Evolutionary conservation across 2,888 invertebrate genomes (phyloP), one percentile per base, ranked within the genome.

Genomic region (Anticlea derivata): DNA sequence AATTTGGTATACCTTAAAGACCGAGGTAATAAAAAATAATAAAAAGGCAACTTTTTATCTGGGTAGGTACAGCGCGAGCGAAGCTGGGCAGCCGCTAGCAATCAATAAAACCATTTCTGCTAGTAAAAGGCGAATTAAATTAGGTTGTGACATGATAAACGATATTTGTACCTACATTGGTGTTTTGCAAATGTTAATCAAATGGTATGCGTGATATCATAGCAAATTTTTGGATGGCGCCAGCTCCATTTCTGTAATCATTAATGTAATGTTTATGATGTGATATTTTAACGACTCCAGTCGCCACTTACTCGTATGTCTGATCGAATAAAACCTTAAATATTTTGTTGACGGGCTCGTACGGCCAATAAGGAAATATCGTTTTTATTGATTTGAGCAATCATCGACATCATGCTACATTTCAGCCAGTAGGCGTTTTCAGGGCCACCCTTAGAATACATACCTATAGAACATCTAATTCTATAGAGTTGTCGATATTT

Each of bases 131-230:
- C 7, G 12, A 17, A 38, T 38, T 17, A 27, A 38, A 38, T 27
- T 27, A 38, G 27, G 7, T 12, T 37, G 24, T 12, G 12, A 22
- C 31, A 17, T 5, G 29, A 5, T n/a, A 34, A 44, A 37, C 23
- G 20, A 29, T 37, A 12, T 12, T 22, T n/a, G 13, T 38, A 8
- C 2, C 4, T 17, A 17, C 4, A 37, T 12, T 38, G 12, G 5
- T 26, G 26, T 37, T 39, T 22, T 33, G 27, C 17, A 12, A 33
- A 44, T 39, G 22, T 13, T 7, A 31, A 30, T 34, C n/a, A n/a
- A 31, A 46, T 17, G 12, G 11, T 23, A 7, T 6, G 12, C 5
- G 26, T 53, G 53, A 53, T 40, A 35, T 53, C 44, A 53, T 47
- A 17, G 13, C 22, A 8, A 30, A 29, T 45, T 48, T 33, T n/a